Evolutionary conservation across 2,113 vertebrate species (phyloP).

Genomic region (Cathartes aura): DNA sequence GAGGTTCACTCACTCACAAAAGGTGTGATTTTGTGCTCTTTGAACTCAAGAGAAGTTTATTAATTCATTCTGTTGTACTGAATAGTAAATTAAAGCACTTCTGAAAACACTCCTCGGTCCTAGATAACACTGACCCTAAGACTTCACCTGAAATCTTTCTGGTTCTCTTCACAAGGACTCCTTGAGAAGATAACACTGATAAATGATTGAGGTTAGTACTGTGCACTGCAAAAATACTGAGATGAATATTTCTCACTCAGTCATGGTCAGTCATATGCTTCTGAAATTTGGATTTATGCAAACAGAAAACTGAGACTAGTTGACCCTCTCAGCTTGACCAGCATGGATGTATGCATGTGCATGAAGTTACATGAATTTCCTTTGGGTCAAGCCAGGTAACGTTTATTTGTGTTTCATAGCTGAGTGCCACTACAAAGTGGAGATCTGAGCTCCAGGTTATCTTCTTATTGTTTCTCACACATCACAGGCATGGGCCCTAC

Average conservation of each 20-base stretch:
- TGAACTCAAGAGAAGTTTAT: background rate
- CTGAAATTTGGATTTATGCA: background rate
- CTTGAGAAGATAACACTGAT: background rate
- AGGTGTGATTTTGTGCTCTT: background rate
- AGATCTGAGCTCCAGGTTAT: background rate
- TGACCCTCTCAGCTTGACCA: background rate
- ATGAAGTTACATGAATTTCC: background rate
- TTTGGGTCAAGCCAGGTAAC: background rate
- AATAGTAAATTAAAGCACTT: background rate
- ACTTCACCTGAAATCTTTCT: background rate
- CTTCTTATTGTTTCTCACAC: background rate
- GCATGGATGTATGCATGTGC: background rate
- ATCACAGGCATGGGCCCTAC: rapidly evolving
- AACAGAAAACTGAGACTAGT: background rate
- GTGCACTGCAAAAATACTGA: background rate
- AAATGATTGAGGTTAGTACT: background rate
- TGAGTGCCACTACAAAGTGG: background rate
- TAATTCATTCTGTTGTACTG: background rate
- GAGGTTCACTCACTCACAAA: background rate
- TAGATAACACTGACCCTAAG: background rate
- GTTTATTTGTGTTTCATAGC: background rate
- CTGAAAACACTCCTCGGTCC: background rate
- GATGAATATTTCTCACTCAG: background rate
- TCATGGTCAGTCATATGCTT: background rate
- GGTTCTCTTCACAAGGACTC: background rate